phyloP scores from a whole-genome alignment of 2,797 vertebrate species.

The Falco rusticolus region DNA sequence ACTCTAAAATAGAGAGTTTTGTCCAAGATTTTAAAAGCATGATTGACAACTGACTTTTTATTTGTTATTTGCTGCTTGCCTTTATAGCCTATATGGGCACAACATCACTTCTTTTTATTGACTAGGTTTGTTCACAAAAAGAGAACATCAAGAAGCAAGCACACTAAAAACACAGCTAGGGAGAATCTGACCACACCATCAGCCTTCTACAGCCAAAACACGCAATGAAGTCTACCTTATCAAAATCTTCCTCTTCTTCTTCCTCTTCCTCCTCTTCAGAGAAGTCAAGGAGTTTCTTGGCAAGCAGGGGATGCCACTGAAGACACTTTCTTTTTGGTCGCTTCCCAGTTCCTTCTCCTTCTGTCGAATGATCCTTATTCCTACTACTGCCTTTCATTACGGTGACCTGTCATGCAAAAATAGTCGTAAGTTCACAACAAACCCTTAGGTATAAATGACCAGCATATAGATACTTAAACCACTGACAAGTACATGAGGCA shows the following conservation, averaged over 20 bases:
- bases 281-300: constrained; percentile 95
- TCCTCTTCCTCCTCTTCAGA: constrained; percentile 97
- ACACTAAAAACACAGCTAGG: not conserved
- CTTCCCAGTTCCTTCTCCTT: constrained; percentile 91
- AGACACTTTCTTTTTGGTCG: constrained; percentile 97
- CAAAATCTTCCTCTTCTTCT: constrained; percentile 93
- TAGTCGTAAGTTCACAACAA: not conserved
- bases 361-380: constrained; percentile 90
- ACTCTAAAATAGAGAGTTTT: not conserved
- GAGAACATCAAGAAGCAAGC: not conserved
- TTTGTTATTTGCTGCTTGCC: not conserved
- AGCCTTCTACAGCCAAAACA: not conserved
- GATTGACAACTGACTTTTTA: not conserved
- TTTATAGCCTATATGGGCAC: not conserved
- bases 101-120: not conserved
- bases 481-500: not conserved
- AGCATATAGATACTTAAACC: not conserved
- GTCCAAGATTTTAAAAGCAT: not conserved
- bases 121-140: not conserved
- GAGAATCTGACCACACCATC: not conserved
- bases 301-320: constrained; percentile 98
- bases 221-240: constrained; percentile 83
- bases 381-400: constrained; percentile 97
- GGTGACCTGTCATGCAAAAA: constrained; percentile 76
- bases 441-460: not conserved